Percentiles rank a stretch among this genome's conserved stretches.
These are phyloP conservation scores for Mycteria americana DNA, from an alignment of 2,797 vertebrate genomes.

Conservation along the genomic window DNA sequence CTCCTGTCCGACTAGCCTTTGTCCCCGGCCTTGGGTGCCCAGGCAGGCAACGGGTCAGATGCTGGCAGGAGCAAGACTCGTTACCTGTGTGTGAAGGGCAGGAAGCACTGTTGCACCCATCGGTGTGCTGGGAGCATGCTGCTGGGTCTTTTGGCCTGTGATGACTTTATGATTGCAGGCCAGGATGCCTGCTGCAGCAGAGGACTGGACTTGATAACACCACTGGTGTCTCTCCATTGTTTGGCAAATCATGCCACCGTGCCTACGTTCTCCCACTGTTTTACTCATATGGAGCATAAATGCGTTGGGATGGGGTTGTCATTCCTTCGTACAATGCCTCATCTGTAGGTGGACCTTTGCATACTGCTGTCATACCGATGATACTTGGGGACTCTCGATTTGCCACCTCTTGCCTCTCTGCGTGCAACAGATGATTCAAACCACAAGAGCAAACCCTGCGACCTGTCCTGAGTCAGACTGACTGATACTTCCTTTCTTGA, in stretches of 20 bases:
- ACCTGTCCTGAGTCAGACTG: not conserved
- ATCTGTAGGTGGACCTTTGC: not conserved
- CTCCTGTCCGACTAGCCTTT: not conserved
- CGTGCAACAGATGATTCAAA: not conserved
- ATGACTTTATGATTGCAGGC: not conserved
- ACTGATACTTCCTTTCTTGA: not conserved
- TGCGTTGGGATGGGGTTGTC: not conserved
- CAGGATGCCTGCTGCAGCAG: not conserved
- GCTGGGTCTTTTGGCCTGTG: not conserved
- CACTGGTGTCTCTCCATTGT: not conserved
- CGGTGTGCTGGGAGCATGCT: not conserved
- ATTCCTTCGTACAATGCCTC: fast-evolving
- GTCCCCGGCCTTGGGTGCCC: not conserved
- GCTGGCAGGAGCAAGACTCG: fast-evolving
- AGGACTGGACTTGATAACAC: not conserved
- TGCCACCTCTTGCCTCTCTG: not conserved
- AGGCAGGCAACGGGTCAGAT: fast-evolving
- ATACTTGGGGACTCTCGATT: not conserved
- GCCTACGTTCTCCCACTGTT: not conserved
- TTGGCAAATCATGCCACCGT: not conserved
- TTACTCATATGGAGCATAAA: not conserved
- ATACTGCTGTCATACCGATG: fast-evolving
- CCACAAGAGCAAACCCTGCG: not conserved
- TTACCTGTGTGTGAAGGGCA: not conserved
- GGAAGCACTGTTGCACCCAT: fast-evolving